Evolutionary conservation across 2,113 vertebrate genomes (phyloP), one percentile per base, ranked within the genome.

Genomic region (Vanacampus margaritifer): DNA sequence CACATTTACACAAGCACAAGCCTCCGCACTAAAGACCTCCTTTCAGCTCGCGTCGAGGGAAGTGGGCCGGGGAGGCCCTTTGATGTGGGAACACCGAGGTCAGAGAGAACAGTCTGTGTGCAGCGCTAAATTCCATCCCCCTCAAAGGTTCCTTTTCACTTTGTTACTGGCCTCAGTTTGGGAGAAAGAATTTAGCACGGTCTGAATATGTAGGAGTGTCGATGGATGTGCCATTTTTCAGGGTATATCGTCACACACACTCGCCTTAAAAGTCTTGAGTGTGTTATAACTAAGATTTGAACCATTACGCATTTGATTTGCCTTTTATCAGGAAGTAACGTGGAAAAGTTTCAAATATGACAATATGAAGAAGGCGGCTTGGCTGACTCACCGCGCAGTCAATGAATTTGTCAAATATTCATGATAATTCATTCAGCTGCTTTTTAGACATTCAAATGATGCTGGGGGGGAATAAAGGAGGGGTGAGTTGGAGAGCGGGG

Each of bases 331-430:
- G 66, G 83, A 91, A 17, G 6, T 56, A 56, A 23, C 91, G 86
- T 65, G 71, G 79, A 64, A 78, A 90, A 93, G 90, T 94, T 93
- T 94, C 89, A 94, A 95, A 95, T 94, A 91, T 91, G 93, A 93
- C 93, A 79, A 92, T 93, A 91, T 93, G 92, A 92, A 91, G 80
- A 78, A 86, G 86, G 91, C 91, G 19, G 73, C 88, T 89, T 91
- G 79, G 89, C 93, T 93, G 74, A 39, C 77, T 86, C 65, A 72
- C 79, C 72, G 88, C 75, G 83, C 86, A 71, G 85, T 91, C 91
- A 93, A 95, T 93, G 93, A 91, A 94, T 95, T 95, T 95, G 93
- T 95, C 93, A 95, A 93, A 94, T 94, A 93, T 95, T 93, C 94
- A 94, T 93, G 92, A 94, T 95, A 96, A 96, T 95, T 94, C 90